Percentiles rank a stretch among this genome's conserved stretches.
These are phyloP conservation scores for Grammomys dolichurus DNA, from an alignment of 2,113 vertebrate species.

Conservation along the genomic window DNA sequence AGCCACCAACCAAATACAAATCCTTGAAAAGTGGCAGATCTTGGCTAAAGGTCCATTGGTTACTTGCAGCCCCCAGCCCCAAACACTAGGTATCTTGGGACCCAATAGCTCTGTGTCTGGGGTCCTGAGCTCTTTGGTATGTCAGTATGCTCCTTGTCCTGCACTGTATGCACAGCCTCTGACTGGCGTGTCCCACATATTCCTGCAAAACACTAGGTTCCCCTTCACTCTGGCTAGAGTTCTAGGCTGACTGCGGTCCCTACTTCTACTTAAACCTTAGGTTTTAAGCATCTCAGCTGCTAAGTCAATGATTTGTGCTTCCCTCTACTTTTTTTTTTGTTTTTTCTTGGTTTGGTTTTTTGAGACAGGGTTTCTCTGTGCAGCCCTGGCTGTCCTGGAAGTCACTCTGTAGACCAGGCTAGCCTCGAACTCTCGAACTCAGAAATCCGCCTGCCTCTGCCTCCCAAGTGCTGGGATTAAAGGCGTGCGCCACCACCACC, in stretches of 20 bases:
- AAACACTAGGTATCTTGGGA: neutral
- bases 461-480: too few relatives aligned
- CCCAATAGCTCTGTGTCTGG: neutral
- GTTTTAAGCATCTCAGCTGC: constrained; percentile 28
- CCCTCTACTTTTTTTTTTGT: neutral
- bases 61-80: neutral
- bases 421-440: too few relatives aligned
- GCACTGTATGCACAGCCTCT: neutral
- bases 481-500: too few relatives aligned
- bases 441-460: too few relatives aligned
- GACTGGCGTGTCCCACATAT: neutral
- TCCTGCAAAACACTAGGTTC: neutral
- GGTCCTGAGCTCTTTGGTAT: neutral
- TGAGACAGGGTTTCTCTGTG: too few relatives aligned
- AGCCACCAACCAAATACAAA: neutral
- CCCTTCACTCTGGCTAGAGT: neutral
- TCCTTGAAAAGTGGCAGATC: too few relatives aligned
- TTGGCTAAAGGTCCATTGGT: neutral
- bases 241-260: neutral
- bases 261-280: neutral
- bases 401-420: too few relatives aligned
- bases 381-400: too few relatives aligned
- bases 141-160: neutral
- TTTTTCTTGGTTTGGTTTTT: too few relatives aligned
- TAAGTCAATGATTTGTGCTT: neutral